A percentile compares a stretch with the other conserved stretches of the same genome.
phyloP scores from a whole-genome alignment of 2,888 invertebrate species.

The Spilosoma lubricipeda region DNA sequence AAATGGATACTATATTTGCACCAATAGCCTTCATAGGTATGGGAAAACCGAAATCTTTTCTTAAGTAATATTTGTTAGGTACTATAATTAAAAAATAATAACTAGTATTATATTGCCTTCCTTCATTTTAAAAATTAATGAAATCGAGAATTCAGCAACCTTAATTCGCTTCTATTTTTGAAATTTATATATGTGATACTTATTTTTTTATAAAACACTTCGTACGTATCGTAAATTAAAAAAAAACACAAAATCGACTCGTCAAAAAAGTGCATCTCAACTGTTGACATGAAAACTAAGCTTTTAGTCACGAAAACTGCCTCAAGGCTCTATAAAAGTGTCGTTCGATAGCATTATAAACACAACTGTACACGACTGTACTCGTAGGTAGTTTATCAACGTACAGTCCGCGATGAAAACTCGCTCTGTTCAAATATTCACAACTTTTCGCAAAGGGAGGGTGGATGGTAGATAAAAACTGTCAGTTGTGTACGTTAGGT shows the following conservation, averaged over 20 bases:
- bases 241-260: neutral
- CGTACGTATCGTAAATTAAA: no score
- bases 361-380: slow-evolving; percentile 22
- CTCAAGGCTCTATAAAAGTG: slow-evolving; percentile 24
- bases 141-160: neutral
- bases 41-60: neutral
- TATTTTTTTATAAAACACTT: neutral
- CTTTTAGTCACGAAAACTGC: slow-evolving; percentile 34
- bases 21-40: neutral
- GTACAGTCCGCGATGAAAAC: slow-evolving; percentile 61
- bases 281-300: slow-evolving; percentile 42
- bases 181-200: neutral
- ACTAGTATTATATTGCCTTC: neutral
- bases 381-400: slow-evolving; percentile 33
- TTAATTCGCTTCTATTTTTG: neutral
- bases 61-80: neutral
- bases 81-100: neutral
- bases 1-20: neutral
- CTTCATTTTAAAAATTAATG: neutral
- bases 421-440: slow-evolving; percentile 69
- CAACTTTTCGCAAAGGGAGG: slow-evolving; percentile 62
- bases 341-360: slow-evolving; percentile 36
- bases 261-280: neutral
- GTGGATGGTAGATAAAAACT: slow-evolving; percentile 54
- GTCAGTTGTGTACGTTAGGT: slow-evolving; percentile 32